phyloP scores from a whole-genome alignment of 1,140 invertebrate species.

The Ectropis grisescens region DNA sequence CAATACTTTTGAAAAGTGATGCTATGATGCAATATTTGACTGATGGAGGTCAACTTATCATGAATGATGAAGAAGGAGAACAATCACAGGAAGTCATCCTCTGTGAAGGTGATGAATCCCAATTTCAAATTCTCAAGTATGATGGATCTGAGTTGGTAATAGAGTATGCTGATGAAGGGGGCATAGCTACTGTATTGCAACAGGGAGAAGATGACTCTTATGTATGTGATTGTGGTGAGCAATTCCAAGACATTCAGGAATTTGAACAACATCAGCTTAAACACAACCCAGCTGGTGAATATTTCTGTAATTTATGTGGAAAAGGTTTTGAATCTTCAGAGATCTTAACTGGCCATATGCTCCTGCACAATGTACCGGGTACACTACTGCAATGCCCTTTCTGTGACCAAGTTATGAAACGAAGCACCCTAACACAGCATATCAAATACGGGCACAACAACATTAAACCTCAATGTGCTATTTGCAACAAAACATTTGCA shows the following conservation, averaged over 20 bases:
- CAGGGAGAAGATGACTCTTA: conserved; percentile 56
- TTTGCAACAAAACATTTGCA: conserved; percentile 72
- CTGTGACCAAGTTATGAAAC: conserved; percentile 54
- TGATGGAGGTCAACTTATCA: conserved; percentile 23
- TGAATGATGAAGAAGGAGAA: conserved; percentile 29
- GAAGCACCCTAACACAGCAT: conserved; percentile 63
- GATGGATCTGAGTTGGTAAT: conserved; percentile 57
- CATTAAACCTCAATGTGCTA: conserved; percentile 63
- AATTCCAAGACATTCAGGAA: conserved; percentile 45
- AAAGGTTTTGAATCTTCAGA: conserved; percentile 75
- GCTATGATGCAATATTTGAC: conserved; percentile 40
- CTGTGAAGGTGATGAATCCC: conserved; percentile 53
- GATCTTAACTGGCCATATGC: conserved; percentile 77
- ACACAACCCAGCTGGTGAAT: conserved; percentile 55
- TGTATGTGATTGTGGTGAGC: conserved; percentile 60
- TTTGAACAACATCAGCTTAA: conserved; percentile 57
- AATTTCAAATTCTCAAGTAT: conserved; percentile 56
- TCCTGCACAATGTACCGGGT: conserved; percentile 63
- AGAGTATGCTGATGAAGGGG: conserved; percentile 52
- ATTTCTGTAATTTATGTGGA: conserved; percentile 62
- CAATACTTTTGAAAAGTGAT: conserved; percentile 39
- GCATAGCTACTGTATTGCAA: conserved; percentile 52
- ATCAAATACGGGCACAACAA: conserved; percentile 65
- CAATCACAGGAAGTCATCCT: conserved; percentile 52
- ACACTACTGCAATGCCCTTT: conserved; percentile 60